These are phyloP conservation scores for Xylota sylvarum DNA, from an alignment of 2,888 invertebrate genomes.

Conservation along the genomic window DNA sequence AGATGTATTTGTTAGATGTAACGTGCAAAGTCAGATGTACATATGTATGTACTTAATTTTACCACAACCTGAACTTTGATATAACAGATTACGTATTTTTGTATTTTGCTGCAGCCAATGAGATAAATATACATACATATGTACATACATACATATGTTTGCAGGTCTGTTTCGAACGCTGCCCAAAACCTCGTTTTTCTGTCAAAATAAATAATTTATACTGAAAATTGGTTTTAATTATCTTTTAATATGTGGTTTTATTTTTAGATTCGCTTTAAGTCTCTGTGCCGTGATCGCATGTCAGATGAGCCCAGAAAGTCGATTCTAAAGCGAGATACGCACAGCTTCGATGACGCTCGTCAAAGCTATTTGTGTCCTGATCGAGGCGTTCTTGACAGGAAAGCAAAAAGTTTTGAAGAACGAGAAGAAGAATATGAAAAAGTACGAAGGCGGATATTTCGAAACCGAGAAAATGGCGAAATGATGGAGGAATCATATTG, in stretches of 20 bases:
- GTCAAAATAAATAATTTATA: no score
- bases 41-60: no score
- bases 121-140: no score
- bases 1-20: no score
- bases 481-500: constrained; percentile 79
- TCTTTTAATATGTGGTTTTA: neutral
- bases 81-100: no score
- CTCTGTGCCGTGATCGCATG: constrained; percentile 89
- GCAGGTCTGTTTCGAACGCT: no score
- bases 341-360: constrained; percentile 91
- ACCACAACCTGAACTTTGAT: no score
- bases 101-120: no score
- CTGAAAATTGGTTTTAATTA: neutral
- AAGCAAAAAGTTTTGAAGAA: constrained; percentile 95
- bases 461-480: constrained; percentile 81
- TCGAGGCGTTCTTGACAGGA: constrained; percentile 88
- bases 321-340: constrained; percentile 93
- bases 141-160: no score
- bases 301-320: constrained; percentile 90
- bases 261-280: constrained; percentile 88
- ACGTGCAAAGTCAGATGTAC: no score
- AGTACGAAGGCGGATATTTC: constrained; percentile 93
- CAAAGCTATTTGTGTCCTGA: constrained; percentile 87
- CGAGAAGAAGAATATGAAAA: constrained; percentile 95
- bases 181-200: no score